Percentiles rank a stretch among this genome's conserved stretches.
These are phyloP conservation scores for Oligia latruncula DNA, from an alignment of 2,888 invertebrate genomes.

Conservation along the genomic window DNA sequence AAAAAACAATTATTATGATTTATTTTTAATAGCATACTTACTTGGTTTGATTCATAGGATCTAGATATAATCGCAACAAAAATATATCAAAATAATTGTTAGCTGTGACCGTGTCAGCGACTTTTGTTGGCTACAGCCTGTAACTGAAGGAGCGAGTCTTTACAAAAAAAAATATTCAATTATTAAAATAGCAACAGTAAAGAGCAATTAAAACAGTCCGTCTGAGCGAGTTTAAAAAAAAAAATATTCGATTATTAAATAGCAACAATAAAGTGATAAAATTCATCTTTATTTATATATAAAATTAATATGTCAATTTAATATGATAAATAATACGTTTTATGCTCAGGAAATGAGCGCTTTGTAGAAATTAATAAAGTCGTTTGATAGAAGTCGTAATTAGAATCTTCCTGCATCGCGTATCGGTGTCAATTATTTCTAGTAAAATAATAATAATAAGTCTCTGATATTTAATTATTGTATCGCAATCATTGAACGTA, in stretches of 20 bases:
- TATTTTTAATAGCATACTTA: slow-evolving; percentile 24
- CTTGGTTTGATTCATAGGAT: slow-evolving; percentile 12
- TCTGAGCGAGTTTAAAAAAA: background rate
- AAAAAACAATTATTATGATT: slow-evolving; percentile 19
- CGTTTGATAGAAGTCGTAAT: slow-evolving; percentile 27
- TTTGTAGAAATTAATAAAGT: slow-evolving; percentile 43
- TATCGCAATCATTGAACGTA: background rate
- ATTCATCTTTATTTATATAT: slow-evolving; percentile 31
- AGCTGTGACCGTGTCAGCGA: background rate
- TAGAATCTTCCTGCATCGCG: slow-evolving; percentile 29
- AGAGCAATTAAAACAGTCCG: background rate
- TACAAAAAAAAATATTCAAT: background rate
- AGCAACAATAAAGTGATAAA: slow-evolving; percentile 21
- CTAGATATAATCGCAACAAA: slow-evolving; percentile 12
- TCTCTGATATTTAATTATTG: background rate
- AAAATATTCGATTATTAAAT: background rate
- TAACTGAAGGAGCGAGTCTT: background rate
- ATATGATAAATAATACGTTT: slow-evolving; percentile 27
- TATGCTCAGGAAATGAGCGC: slow-evolving; percentile 34
- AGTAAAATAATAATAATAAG: background rate
- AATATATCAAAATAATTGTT: slow-evolving; percentile 7
- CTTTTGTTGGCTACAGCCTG: background rate
- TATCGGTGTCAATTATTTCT: background rate
- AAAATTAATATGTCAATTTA: slow-evolving; percentile 26
- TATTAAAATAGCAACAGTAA: slow-evolving; percentile 1